Base-by-base conservation (phyloP, 1,140 invertebrate species). In the Amyelois transitella region DNA sequence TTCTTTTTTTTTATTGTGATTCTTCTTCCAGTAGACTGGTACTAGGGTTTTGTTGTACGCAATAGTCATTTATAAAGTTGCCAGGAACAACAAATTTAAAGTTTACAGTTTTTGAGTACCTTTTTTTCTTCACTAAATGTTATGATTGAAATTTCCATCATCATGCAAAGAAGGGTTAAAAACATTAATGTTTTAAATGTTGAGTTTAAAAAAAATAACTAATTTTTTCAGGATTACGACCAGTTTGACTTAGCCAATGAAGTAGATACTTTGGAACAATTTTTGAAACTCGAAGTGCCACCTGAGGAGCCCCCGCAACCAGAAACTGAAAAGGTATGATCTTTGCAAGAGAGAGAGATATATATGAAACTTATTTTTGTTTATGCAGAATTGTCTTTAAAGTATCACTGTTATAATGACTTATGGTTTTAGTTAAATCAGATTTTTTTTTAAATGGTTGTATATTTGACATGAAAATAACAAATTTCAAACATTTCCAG, bases 211-310 rank as follows among this genome's bases (percentile, higher is more conserved):
- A 4, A 32, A 10, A 32, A n/a, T 60, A 8, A 48, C 57, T 51
- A 18, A 50, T 18, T 66, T 24, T 84, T 84, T 44, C 83, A 97
- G 96, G 96, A 98, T 86, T 98, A 97, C 89, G 95, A 97, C 82
- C 94, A 94, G 64, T 98, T 98, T 90, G 95, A 97, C 84, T 88
- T 96, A 77, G 94, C 96, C 32, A 96, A 97, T 90, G 97, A 98
- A 92, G 92, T 94, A 65, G 96, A 98, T 80, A 93, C 93, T 69
- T 88, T 98, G 72, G 95, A 97, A 86, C 92, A 94, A 69, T 98
- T 98, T 81, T 78, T 94, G 8, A 94, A 94, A 88, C 75, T 94
- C 45, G 91, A 92, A 66, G 77, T 32, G 64, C 90, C 64, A 54
- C 81, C 86, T 14, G 87, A 81, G 55, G 69, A 78, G 43, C 55